phyloP scores from a whole-genome alignment of 2,888 invertebrate species.

The Agonopterix subpropinquella region DNA sequence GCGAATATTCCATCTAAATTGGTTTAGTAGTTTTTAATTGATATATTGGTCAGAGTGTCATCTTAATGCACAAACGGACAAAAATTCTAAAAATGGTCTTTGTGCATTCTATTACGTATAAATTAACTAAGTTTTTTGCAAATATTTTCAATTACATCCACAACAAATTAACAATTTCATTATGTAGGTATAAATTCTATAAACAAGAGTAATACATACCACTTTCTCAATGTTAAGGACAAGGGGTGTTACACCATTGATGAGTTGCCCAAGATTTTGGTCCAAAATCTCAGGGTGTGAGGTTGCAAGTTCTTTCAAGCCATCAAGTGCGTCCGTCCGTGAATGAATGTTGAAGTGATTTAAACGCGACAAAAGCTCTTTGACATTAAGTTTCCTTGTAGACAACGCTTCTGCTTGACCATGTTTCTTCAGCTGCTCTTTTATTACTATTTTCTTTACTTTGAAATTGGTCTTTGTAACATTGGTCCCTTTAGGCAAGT shows the following conservation, averaged over 20 bases:
- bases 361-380: conserved; percentile 82
- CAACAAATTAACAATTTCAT: too few species aligned
- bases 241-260: conserved; percentile 81
- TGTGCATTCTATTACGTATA: too few species aligned
- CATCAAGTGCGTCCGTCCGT: conserved; percentile 78
- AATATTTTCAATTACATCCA: too few species aligned
- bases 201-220: conserved; percentile 38
- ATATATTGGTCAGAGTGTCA: too few species aligned
- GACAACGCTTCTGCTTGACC: conserved; percentile 75
- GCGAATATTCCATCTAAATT: too few species aligned
- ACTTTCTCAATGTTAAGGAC: conserved; percentile 83
- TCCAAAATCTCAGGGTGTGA: conserved; percentile 52
- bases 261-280: conserved; percentile 78
- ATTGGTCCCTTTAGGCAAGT: conserved; percentile 91
- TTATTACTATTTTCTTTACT: conserved; percentile 89
- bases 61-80: too few species aligned
- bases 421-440: conserved; percentile 81
- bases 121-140: too few species aligned
- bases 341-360: conserved; percentile 85
- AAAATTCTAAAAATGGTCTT: too few species aligned
- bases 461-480: conserved; percentile 93
- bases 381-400: conserved; percentile 80
- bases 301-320: conserved; percentile 72
- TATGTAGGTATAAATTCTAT: too few species aligned
- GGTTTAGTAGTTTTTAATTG: too few species aligned